phyloP scores from a whole-genome alignment of 2,113 vertebrate species.

The Laterallus jamaicensis region DNA sequence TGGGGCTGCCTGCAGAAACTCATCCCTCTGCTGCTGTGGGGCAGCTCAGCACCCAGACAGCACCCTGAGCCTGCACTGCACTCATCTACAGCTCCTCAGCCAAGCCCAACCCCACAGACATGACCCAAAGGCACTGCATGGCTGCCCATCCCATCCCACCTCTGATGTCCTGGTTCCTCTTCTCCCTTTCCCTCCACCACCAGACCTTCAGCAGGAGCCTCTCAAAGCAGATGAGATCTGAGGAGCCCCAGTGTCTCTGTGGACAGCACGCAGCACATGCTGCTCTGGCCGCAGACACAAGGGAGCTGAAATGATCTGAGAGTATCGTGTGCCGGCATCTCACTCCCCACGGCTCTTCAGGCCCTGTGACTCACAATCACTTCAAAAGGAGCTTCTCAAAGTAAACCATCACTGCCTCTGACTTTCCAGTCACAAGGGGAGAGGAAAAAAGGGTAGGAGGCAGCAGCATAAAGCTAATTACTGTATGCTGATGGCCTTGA shows the following conservation, averaged over 20 bases:
- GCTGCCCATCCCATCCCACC: not conserved
- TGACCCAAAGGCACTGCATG: not conserved
- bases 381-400: conserved; percentile 55
- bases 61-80: rapidly evolving
- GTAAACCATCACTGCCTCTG: not conserved
- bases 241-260: rapidly evolving
- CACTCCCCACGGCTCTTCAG: not conserved
- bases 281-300: not conserved
- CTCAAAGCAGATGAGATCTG: not conserved
- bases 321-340: rapidly evolving
- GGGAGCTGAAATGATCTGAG: not conserved
- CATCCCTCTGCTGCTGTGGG: rapidly evolving
- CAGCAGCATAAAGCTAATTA: not conserved
- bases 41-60: not conserved
- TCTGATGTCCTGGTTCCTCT: not conserved
- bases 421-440: conserved; percentile 1
- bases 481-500: not conserved
- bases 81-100: not conserved
- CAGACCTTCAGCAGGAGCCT: not conserved
- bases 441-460: conserved; percentile 34
- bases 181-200: not conserved
- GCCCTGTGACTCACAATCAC: conserved; percentile 14
- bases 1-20: not conserved
- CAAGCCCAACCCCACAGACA: rapidly evolving
- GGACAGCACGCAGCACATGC: rapidly evolving